Evolutionary conservation across 2,113 vertebrate genomes (phyloP), one percentile per base, ranked within the genome.

Genomic region (Oreotrochilus melanogaster): DNA sequence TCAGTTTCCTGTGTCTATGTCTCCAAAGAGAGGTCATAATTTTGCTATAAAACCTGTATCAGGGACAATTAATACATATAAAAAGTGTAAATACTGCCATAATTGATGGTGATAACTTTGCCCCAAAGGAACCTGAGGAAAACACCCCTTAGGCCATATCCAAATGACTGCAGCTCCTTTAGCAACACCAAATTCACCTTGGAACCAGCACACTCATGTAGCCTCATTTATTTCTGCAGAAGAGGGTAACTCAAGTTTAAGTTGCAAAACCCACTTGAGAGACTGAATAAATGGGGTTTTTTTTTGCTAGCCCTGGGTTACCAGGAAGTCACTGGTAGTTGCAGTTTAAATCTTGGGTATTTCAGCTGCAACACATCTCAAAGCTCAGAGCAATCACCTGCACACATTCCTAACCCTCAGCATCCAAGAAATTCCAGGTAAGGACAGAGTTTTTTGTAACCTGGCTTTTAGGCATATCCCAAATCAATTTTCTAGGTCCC

Each of bases 361-460:
- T 66, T 80, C 18, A 57, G 25, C 17, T 33, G 54, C 50, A 65
- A 18, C 9, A 43, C 57, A 35, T 62, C 21, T 61, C 22, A 23
- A 28, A 48, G 79, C 39, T 72, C 48, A 5, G 0, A 2, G 22
- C n/a, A 57, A 48, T 21, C 7, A 8, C 39, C 48, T 11, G 24
- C 58, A 14, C 1, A 16, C 18, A 42, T 6, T 51, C 39, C 48
- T 4, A 47, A 25, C 33, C 18, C 53, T 51, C 35, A 64, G 39
- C 23, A 17, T 27, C 6, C 0, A 0, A 42, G 42, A 35, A 78
- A 62, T 24, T 22, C 48, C 31, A 10, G 0, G 14, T 3, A 12
- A 31, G 22, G 45, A 11, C 1, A 16, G 14, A 64, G 21, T 1
- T 54, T 19, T 11, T 9, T 4, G 5, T 15, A 31, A 33, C 8